Evolutionary conservation across 2,888 invertebrate species (phyloP), one percentile per base, ranked within the genome.

Genomic region (Biston betularia): DNA sequence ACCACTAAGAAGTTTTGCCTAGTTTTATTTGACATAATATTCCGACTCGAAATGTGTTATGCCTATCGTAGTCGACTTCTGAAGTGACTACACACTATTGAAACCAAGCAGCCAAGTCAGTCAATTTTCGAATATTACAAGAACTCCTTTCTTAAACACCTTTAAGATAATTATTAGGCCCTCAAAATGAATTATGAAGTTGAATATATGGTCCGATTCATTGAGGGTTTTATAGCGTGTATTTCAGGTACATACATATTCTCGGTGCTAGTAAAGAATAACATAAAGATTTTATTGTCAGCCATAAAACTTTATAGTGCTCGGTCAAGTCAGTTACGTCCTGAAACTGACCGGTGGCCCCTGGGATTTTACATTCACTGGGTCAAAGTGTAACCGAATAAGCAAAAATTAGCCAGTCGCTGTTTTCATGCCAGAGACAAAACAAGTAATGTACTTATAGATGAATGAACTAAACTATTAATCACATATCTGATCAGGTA

Each of bases 251-350:
- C 58, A 57, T 56, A 65, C 62, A 46, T 63, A 49, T 60, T 50
- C 63, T 66, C 57, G 11, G 54, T 55, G 63, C 66, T 59, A 63
- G 33, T 71, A 64, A 64, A 67, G 66, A 66, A 71, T 64, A 66
- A 65, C 71, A 66, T 66, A 65, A 72, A 69, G 65, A 64, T 54
- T 68, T 73, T 73, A 73, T 65, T 64, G 58, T 56, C 34, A 46
- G 48, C 42, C 52, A 69, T 73, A 71, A 73, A 73, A 71, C 61
- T 65, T 71, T 68, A 71, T 69, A 65, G 65, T 55, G 67, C 38
- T 48, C 38, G 49, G 54, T 56, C 63, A 46, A 63, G 63, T 63
- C 56, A 46, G 65, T 67, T 63, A 67, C 59, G 59, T 12, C 62
- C 56, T 53, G 34, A 56, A 57, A 65, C 62, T 68, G 63, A 68